Percentiles rank a stretch among this genome's conserved stretches.
phyloP scores from a whole-genome alignment of 2,888 invertebrate species.

The Coenonympha arcania region DNA sequence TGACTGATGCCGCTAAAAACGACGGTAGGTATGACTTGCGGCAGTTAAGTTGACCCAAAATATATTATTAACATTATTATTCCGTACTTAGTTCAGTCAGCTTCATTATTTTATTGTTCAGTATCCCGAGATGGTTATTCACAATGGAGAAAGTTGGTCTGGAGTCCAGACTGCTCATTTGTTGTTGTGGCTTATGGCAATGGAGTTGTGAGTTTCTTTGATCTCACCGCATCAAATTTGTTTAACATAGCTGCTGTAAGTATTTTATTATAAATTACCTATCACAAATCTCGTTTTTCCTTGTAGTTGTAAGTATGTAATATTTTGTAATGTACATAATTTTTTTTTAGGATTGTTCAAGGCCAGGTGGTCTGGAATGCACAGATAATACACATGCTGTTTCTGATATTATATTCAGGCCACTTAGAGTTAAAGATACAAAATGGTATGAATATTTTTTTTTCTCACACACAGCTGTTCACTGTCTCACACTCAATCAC shows the following conservation, averaged over 20 bases:
- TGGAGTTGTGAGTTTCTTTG: constrained; percentile 81
- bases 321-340: no score
- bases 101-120: constrained; percentile 45
- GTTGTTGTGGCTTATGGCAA: constrained; percentile 80
- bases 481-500: no score
- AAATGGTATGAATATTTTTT: constrained; percentile 79
- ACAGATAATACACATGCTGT: constrained; percentile 74
- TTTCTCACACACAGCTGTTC: no score
- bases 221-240: constrained; percentile 79
- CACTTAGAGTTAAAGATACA: constrained; percentile 71
- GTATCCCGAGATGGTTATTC: constrained; percentile 80
- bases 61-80: no score
- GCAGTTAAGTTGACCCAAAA: no score
- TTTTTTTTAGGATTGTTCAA: constrained; percentile 54
- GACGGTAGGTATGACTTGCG: no score
- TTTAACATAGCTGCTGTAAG: constrained; percentile 78
- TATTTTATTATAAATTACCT: no score
- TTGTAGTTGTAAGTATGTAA: no score
- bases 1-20: no score
- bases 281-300: no score
- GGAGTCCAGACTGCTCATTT: constrained; percentile 83
- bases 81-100: no score
- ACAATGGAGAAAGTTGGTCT: constrained; percentile 80
- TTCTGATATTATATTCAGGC: constrained; percentile 78
- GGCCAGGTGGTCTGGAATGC: constrained; percentile 66